These are phyloP conservation scores for Apamea crenata DNA, from an alignment of 2,888 invertebrate species.

Conservation along the genomic window DNA sequence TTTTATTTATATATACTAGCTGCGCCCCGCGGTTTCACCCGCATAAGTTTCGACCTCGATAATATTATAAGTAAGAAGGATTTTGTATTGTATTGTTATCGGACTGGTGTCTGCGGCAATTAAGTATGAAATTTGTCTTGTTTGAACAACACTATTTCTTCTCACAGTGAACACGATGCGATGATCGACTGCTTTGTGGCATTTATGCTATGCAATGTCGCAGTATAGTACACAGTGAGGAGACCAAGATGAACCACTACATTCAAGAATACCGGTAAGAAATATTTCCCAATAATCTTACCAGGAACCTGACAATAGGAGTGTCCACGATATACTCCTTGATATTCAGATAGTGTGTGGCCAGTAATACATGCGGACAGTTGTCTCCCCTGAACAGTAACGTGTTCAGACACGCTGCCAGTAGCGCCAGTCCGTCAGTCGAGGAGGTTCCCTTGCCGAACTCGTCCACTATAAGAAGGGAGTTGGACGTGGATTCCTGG, in stretches of 20 bases:
- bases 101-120: neutral
- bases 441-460: constrained; percentile 64
- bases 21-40: too few relatives aligned
- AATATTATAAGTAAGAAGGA: too few relatives aligned
- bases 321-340: constrained; percentile 90
- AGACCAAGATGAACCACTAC: neutral
- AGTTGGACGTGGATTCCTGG: constrained; percentile 91
- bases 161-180: neutral
- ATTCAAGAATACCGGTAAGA: neutral
- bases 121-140: neutral
- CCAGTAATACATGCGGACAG: constrained; percentile 94
- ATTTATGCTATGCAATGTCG: too few relatives aligned
- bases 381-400: constrained; percentile 88
- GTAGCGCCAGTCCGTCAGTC: constrained; percentile 93
- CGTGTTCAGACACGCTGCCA: constrained; percentile 92
- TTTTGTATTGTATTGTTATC: neutral
- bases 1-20: too few relatives aligned
- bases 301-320: constrained; percentile 89
- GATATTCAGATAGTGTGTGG: constrained; percentile 94
- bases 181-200: neutral
- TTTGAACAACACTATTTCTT: neutral
- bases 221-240: neutral
- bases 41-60: too few relatives aligned
- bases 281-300: constrained; percentile 71
- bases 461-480: constrained; percentile 94